A percentile compares a stretch with the other conserved stretches of the same genome.
Conservation (phyloP, 2,888 invertebrate genomes). For the Ichneumoninae sp. region DNA sequence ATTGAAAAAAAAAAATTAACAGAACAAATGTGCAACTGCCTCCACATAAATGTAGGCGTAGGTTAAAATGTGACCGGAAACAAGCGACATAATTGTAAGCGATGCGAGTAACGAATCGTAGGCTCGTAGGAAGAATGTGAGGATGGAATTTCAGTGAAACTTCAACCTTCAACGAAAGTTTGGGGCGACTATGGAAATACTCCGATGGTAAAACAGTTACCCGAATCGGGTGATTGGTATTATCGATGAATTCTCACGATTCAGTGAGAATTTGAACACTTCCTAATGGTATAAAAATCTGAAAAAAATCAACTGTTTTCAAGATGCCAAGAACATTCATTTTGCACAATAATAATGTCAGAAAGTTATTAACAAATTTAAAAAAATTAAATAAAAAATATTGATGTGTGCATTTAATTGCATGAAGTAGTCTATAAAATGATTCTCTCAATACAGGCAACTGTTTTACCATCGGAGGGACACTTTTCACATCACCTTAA, state of each 20-base stretch:
- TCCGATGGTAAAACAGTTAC: background rate
- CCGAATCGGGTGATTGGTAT: background rate
- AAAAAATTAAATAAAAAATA: background rate
- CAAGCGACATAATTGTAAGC: slow-evolving; percentile 41
- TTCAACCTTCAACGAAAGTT: background rate
- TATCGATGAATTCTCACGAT: background rate
- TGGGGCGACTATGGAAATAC: background rate
- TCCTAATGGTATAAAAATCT: too few species aligned
- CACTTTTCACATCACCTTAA: background rate
- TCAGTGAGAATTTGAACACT: too few species aligned
- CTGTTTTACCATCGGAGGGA: background rate
- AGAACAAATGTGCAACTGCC: slow-evolving; percentile 79
- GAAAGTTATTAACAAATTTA: background rate
- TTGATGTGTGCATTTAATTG: background rate
- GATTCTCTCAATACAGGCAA: background rate
- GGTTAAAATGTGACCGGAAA: slow-evolving; percentile 74
- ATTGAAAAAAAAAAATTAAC: slow-evolving; percentile 66
- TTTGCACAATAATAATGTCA: background rate
- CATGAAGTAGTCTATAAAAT: background rate
- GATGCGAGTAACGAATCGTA: slow-evolving; percentile 11
- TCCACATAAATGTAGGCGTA: slow-evolving; percentile 76
- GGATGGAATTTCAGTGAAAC: slow-evolving; percentile 16
- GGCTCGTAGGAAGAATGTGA: slow-evolving; percentile 11
- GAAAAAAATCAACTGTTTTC: too few species aligned
- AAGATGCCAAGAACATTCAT: too few species aligned